A percentile compares a stretch with the other conserved stretches of the same genome.
These are phyloP conservation scores for Nebria ingens DNA, from an alignment of 1,140 invertebrate species.

Conservation along the genomic window DNA sequence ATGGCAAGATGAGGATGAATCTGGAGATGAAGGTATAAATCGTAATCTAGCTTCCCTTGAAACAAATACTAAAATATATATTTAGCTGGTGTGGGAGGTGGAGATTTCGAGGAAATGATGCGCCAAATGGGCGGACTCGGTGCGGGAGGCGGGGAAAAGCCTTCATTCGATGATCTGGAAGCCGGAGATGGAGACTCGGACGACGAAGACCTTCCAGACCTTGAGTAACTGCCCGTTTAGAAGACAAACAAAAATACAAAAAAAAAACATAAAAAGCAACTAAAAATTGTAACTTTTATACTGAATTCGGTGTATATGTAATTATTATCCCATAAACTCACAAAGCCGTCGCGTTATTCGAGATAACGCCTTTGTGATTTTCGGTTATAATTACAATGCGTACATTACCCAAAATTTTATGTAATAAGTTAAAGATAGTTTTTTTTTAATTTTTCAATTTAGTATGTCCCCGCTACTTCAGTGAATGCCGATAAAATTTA, in stretches of 20 bases:
- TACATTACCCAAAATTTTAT: slow-evolving; percentile 1
- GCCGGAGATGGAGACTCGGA: slow-evolving; percentile 32
- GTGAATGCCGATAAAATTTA: no score
- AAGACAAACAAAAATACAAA: no score
- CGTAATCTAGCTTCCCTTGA: not conserved
- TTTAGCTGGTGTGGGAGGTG: slow-evolving; percentile 26
- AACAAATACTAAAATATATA: not conserved
- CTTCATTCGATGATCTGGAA: slow-evolving; percentile 31
- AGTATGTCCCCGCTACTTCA: no score
- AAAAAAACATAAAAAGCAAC: no score
- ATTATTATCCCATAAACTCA: not conserved
- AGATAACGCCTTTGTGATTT: not conserved
- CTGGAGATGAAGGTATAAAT: slow-evolving; percentile 32
- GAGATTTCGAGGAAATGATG: slow-evolving; percentile 35
- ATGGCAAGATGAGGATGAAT: slow-evolving; percentile 83
- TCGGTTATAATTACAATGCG: not conserved
- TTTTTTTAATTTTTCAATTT: slow-evolving; percentile 1
- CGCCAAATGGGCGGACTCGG: slow-evolving; percentile 33
- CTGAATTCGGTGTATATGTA: slow-evolving; percentile 1
- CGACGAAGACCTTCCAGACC: slow-evolving; percentile 32
- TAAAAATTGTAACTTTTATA: slow-evolving; percentile 5
- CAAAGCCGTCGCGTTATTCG: not conserved
- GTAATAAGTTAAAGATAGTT: not conserved
- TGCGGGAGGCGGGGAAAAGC: slow-evolving; percentile 27
- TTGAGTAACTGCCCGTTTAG: slow-evolving; percentile 25